Conservation (phyloP, 2,888 invertebrate species). For the Onchidella celtica region DNA sequence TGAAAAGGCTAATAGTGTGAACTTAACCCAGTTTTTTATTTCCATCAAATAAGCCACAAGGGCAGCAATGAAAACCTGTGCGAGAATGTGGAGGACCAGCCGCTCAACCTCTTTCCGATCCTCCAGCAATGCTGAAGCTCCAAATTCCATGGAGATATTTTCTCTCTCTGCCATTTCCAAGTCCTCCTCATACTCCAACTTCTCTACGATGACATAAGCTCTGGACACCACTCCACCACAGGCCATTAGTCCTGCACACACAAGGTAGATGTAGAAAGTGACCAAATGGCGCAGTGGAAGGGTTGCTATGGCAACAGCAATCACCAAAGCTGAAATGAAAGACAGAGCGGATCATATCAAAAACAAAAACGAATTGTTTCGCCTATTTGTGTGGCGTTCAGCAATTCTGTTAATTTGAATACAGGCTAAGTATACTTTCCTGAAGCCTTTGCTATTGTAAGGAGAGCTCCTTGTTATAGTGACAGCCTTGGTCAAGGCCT, state of each 20-base stretch:
- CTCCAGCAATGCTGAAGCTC: slow-evolving; percentile 61
- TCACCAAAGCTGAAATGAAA: slow-evolving; percentile 79
- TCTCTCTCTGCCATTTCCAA: slow-evolving; percentile 50
- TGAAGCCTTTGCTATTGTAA: too few species aligned
- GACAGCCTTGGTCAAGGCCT: too few species aligned
- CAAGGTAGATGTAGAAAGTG: slow-evolving; percentile 81
- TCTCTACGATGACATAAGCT: slow-evolving; percentile 73
- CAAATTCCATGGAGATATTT: slow-evolving; percentile 42
- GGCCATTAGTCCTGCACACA: slow-evolving; percentile 79
- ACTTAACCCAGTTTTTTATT: slow-evolving; percentile 76
- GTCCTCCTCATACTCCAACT: slow-evolving; percentile 76
- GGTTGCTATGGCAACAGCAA: slow-evolving; percentile 81
- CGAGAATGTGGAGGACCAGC: slow-evolving; percentile 75
- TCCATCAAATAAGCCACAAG: slow-evolving; percentile 79
- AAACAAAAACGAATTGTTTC: too few species aligned
- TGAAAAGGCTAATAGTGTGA: slow-evolving; percentile 80
- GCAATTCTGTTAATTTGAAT: too few species aligned
- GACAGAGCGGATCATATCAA: background rate
- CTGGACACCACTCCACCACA: slow-evolving; percentile 41
- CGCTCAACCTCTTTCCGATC: slow-evolving; percentile 71
- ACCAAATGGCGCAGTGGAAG: slow-evolving; percentile 81
- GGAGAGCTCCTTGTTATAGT: too few species aligned
- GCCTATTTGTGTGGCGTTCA: too few species aligned
- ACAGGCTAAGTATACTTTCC: too few species aligned
- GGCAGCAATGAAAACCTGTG: slow-evolving; percentile 78